These are phyloP conservation scores for Celastrina argiolus DNA, from an alignment of 2,888 invertebrate genomes.

Conservation along the genomic window DNA sequence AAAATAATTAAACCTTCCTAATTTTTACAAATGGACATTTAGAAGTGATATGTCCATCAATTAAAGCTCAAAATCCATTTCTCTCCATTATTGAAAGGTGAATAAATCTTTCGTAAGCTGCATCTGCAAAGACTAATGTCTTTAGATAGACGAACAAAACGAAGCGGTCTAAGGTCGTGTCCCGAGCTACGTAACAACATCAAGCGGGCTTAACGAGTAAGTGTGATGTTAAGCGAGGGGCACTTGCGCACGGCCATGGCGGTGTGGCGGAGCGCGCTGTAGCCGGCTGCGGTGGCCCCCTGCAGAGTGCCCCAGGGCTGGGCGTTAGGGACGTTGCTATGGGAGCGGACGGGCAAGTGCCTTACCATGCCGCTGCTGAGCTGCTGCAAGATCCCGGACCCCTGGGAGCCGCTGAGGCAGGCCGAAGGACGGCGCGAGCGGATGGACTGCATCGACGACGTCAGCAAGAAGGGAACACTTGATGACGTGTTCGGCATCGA, in stretches of 20 bases:
- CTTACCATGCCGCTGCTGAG: constrained; percentile 96
- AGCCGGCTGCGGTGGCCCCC: constrained; percentile 72
- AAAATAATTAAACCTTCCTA: constrained; percentile 35
- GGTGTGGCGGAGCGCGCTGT: constrained; percentile 69
- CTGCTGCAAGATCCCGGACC: constrained; percentile 89
- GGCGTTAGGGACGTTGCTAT: constrained; percentile 69
- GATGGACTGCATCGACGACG: constrained; percentile 79
- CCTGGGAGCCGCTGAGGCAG: constrained; percentile 83
- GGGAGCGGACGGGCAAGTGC: constrained; percentile 83
- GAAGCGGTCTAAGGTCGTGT: constrained; percentile 16
- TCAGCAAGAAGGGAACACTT: constrained; percentile 90
- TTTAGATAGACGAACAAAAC: constrained; percentile 35
- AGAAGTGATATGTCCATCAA: constrained; percentile 56
- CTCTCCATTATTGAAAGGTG: constrained; percentile 34
- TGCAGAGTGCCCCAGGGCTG: constrained; percentile 73
- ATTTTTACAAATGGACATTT: constrained; percentile 50
- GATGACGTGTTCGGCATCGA: constrained; percentile 94
- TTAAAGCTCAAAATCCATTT: constrained; percentile 58
- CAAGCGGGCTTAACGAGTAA: constrained; percentile 30
- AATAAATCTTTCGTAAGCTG: constrained; percentile 27
- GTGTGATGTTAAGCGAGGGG: constrained; percentile 79
- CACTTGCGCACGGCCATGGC: constrained; percentile 83
- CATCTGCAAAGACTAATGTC: too few species aligned
- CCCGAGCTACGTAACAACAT: background rate
- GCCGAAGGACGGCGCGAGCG: constrained; percentile 84